Base-by-base conservation (phyloP, 2,888 invertebrate genomes). In the Agrotis ipsilon region DNA sequence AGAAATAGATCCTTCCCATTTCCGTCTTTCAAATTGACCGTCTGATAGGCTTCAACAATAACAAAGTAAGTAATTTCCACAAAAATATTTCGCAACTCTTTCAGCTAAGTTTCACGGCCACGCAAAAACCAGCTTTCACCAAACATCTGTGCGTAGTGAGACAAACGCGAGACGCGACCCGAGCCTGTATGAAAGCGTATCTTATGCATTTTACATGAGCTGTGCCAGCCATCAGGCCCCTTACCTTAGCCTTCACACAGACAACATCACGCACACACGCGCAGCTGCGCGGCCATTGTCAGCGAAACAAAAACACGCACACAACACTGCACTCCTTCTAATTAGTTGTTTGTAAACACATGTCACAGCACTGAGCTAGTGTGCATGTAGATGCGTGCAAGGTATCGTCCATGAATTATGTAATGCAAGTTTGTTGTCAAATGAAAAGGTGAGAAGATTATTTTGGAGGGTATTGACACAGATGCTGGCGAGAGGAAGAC, bases 121-220 rank as follows among this genome's bases (percentile, higher is more conserved):
- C 86, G 89, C 88, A 90, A 91, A 90, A 88, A 86, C 68, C 76
- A 86, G 92, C 93, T 93, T 92, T 94, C 93, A 86, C 92, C 91
- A 80, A 90, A 92, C 94, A 92, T 92, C 92, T 93, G 94, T 92
- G 93, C 93, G 92, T 92, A 89, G 88, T 88, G 92, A 92, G 93
- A 92, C 93, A 88, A 90, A 85, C 90, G 88, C 91, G 93, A 91
- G 93, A 91, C 92, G 89, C 86, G 84, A 82, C 86, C 84, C 81
- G 83, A 68, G 82, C 84, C 84, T 83, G 79, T 91, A 89, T 87
- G 92, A 90, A 91, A 92, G 92, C 93, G 92, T 92, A 96, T 96
- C 97, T 97, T 96, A 97, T 97, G 97, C 97, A 97, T 97, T 97
- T 97, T 96, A 96, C 97, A 97, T 97, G 97, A 97, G 97, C 85